These are phyloP conservation scores for Pygocentrus nattereri DNA, from an alignment of 2,797 vertebrate species.

Conservation along the genomic window DNA sequence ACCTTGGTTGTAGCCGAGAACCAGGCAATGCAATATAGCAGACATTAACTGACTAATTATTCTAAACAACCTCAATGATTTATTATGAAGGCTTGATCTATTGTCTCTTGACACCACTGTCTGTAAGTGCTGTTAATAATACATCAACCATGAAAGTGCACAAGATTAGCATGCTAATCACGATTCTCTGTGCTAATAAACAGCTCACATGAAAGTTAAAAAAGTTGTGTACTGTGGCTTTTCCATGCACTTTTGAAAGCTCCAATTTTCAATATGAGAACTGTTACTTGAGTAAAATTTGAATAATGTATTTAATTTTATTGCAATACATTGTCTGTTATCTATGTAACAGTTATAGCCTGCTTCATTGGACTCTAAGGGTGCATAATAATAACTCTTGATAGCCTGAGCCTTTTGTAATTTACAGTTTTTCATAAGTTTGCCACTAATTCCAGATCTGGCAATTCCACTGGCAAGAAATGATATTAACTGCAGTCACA, in stretches of 20 bases:
- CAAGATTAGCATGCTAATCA: constrained; percentile 6
- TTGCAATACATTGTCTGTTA: no score
- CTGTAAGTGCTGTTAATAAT: neutral
- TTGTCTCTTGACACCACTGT: neutral
- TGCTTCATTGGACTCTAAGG: no score
- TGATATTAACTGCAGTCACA: no score
- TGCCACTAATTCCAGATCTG: no score
- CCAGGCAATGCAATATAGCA: neutral
- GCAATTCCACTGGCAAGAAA: no score
- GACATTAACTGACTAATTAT: neutral
- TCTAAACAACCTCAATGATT: neutral
- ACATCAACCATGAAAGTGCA: neutral
- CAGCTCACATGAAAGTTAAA: neutral
- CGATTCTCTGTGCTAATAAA: neutral
- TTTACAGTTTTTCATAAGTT: no score
- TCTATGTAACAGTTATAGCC: no score
- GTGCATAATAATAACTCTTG: no score
- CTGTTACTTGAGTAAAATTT: no score
- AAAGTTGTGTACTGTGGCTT: neutral
- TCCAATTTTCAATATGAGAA: no score
- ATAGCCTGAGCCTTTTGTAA: no score
- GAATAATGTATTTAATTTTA: no score
- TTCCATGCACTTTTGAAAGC: neutral
- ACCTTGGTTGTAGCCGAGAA: neutral
- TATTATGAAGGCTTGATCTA: neutral